Base-by-base conservation (phyloP, 2,113 vertebrate species). In the Hippolais icterina region DNA sequence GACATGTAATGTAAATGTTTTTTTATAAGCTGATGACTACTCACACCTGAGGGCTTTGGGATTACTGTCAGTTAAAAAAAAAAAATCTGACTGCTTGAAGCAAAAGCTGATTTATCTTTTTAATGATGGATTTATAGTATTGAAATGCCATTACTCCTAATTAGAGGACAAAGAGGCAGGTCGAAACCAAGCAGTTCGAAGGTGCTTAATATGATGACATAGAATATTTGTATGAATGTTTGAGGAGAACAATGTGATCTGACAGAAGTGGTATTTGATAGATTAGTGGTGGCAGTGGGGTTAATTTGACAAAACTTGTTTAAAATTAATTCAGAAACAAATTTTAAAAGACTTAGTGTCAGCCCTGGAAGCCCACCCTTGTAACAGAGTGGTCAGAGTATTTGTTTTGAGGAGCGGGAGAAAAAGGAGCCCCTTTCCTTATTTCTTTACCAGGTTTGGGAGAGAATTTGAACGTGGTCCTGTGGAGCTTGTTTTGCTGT, bases 21-120 rank as follows among this genome's bases (percentile, higher is more conserved):
- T 93, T 82, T 75, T 56, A 52, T 79, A 82, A 90, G 15, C 9
- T 79, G 70, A 56, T 83, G 44, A 82, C 78, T 84, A 13, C 65
- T 68, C 44, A 5, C 15, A 82, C 65, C 56, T 41, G 74, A 91
- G 83, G 74, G 57, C 70, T 91, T 87, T 71, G 44, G 82, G 49
- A 76, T 79, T 71, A 64, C 37, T 65, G 53, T 68, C 76, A 83
- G 28, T 79, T 88, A 12, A 29, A 59, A 63, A 90, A 71, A 88
- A 83, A 35, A 28, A 44, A 71, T 29, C 39, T 24, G 22, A 79
- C 18, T 50, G 6, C 41, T 76, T 77, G 37, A 63, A 75, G 31
- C 50, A 68, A 91, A 84, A 75, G 13, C 35, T 79, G 75, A 57
- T 37, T 88, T 76, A 71, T 12, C 11, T 15, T 84, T 83, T 71